Conservation (phyloP, 2,888 invertebrate genomes). For the Plebejus argus region DNA sequence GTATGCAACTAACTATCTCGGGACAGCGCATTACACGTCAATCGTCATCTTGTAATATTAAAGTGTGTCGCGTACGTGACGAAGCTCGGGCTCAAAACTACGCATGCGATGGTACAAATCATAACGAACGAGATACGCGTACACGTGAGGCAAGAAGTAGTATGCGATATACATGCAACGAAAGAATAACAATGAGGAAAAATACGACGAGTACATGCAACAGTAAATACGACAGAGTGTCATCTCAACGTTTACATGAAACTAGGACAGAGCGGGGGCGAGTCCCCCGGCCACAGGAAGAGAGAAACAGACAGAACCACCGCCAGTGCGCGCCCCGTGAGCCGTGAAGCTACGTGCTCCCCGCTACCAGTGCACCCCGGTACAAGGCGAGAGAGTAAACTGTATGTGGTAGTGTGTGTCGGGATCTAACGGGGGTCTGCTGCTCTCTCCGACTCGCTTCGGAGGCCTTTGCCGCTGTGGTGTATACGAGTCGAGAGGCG, state of each 20-base stretch:
- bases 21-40: constrained; percentile 36
- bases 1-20: constrained; percentile 35
- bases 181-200: constrained; percentile 15
- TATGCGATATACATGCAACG: constrained; percentile 14
- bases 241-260: constrained; percentile 36
- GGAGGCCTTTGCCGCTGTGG: constrained; percentile 81
- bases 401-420: constrained; percentile 54
- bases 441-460: constrained; percentile 82
- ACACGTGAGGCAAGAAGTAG: background rate
- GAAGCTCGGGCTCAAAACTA: constrained; percentile 36
- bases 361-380: constrained; percentile 68
- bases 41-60: constrained; percentile 38
- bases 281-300: constrained; percentile 81
- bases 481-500: constrained; percentile 63
- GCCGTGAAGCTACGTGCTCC: constrained; percentile 72
- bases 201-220: constrained; percentile 42
- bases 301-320: constrained; percentile 82
- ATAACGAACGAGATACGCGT: constrained; percentile 30
- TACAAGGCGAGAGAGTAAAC: constrained; percentile 47
- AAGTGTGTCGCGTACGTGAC: constrained; percentile 37
- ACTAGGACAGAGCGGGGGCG: constrained; percentile 67
- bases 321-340: constrained; percentile 76
- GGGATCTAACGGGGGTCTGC: constrained; percentile 79
- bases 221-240: constrained; percentile 33
- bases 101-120: constrained; percentile 40